Evolutionary conservation across 2,888 invertebrate species (phyloP).

Genomic region (Diploptera punctata): DNA sequence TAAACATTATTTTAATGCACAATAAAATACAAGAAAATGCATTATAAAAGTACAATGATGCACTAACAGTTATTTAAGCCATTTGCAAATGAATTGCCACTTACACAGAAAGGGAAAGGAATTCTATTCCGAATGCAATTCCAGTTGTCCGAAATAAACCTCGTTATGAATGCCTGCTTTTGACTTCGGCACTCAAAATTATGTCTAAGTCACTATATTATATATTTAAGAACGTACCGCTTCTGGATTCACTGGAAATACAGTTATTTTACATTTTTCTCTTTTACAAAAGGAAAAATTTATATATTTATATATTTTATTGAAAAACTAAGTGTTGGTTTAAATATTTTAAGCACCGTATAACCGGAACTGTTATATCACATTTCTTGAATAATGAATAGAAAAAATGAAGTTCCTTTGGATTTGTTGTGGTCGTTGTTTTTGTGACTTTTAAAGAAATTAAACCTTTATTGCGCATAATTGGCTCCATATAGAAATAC

Average conservation of each 20-base stretch:
- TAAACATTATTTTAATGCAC: too few species aligned
- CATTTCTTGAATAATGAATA: slow-evolving; percentile 28
- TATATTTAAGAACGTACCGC: slow-evolving; percentile 30
- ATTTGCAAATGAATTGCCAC: background rate
- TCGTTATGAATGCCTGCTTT: too few species aligned
- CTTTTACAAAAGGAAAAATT: background rate
- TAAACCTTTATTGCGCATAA: background rate
- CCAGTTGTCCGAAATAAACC: background rate
- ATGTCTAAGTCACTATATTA: background rate
- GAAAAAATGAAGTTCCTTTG: slow-evolving; percentile 15
- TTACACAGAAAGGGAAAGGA: background rate
- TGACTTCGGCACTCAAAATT: background rate
- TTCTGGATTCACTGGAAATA: slow-evolving; percentile 1
- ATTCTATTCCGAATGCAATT: background rate
- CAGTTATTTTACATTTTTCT: background rate
- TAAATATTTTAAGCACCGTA: slow-evolving; percentile 35
- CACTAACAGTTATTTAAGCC: too few species aligned
- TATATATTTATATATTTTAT: slow-evolving; percentile 3
- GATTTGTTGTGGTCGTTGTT: slow-evolving; percentile 21
- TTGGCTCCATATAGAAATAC: background rate
- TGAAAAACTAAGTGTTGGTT: slow-evolving; percentile 31
- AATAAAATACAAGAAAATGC: too few species aligned
- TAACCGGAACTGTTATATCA: slow-evolving; percentile 32
- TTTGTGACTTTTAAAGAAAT: background rate
- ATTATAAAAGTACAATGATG: too few species aligned